These are phyloP conservation scores for Cheilosia soror DNA, from an alignment of 2,888 invertebrate species.

Conservation along the genomic window DNA sequence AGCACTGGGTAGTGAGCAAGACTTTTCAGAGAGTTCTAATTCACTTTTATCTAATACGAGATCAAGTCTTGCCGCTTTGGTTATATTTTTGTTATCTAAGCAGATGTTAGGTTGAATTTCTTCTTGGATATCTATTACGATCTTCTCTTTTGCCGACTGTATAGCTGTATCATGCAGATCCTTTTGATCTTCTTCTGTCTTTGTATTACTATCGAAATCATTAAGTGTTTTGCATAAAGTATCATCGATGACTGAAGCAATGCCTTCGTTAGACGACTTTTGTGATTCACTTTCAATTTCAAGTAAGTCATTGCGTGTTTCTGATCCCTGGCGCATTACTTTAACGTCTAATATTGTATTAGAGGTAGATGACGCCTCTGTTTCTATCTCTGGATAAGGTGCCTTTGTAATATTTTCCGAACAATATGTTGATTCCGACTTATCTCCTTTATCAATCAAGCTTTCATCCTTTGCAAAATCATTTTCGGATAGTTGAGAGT, in stretches of 20 bases:
- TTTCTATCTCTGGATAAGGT: neutral
- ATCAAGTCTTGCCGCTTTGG: constrained; percentile 77
- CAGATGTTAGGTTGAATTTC: neutral
- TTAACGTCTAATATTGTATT: constrained; percentile 76
- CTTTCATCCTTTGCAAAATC: constrained; percentile 76
- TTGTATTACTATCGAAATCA: neutral
- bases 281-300: constrained; percentile 77
- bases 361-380: neutral
- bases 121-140: neutral
- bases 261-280: constrained; percentile 52
- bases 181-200: neutral
- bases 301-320: constrained; percentile 82
- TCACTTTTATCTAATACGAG: constrained; percentile 82
- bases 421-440: neutral
- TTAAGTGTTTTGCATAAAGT: neutral
- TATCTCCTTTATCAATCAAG: neutral
- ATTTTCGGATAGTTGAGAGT: constrained; percentile 77
- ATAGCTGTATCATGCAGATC: neutral
- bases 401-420: constrained; percentile 6
- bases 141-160: neutral
- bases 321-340: constrained; percentile 82
- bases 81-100: neutral
- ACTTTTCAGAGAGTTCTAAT: constrained; percentile 81
- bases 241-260: neutral
- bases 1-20: constrained; percentile 9